Evolutionary conservation across 2,888 invertebrate genomes (phyloP).

Genomic region (Chrysomela aeneicollis): DNA sequence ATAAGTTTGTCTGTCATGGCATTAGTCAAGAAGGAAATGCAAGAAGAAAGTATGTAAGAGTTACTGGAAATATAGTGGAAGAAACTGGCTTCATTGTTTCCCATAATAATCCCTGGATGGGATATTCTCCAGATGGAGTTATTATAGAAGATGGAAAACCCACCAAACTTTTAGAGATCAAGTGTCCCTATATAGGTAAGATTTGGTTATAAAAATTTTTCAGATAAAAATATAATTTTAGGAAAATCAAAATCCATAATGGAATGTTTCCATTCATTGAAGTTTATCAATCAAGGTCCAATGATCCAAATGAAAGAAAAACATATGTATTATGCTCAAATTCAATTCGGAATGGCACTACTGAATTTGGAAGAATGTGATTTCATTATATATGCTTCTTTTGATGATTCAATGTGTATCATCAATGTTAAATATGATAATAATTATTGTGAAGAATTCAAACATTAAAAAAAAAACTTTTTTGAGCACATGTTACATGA

Average conservation of each 20-base stretch:
- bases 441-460: background rate
- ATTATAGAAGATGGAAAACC: conserved; percentile 26
- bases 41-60: conserved; percentile 11
- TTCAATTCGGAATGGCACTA: conserved; percentile 15
- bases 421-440: conserved; percentile 13
- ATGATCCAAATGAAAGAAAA: background rate
- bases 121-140: conserved; percentile 28
- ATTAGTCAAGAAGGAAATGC: conserved; percentile 15
- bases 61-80: conserved; percentile 10
- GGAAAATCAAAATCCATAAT: conserved; percentile 12
- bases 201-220: background rate
- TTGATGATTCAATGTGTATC: conserved; percentile 9
- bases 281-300: background rate
- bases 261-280: background rate
- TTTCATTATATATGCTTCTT: conserved; percentile 6
- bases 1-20: conserved; percentile 20
- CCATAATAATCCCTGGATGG: conserved; percentile 25
- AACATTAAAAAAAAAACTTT: conserved; percentile 7
- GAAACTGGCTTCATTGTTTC: conserved; percentile 23
- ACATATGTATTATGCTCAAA: conserved; percentile 12
- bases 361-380: conserved; percentile 13
- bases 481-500: conserved; percentile 11
- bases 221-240: background rate
- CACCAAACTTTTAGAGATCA: conserved; percentile 26
- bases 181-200: conserved; percentile 17